Evolutionary conservation across 2,888 invertebrate genomes (phyloP), one percentile per base, ranked within the genome.

Genomic region (Druceiella hillmani): DNA sequence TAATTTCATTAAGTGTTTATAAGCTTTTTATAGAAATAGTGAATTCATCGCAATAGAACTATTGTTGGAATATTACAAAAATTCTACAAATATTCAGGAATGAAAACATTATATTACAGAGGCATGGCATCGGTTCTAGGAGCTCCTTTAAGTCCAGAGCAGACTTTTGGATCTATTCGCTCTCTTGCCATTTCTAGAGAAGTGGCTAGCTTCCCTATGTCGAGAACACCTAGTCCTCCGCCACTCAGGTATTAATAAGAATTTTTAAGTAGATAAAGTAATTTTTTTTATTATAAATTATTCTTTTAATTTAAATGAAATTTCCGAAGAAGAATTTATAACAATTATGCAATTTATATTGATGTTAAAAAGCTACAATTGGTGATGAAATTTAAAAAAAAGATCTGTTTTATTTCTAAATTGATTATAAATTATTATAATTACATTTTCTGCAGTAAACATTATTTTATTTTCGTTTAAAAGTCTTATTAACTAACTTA

Each of bases 191-290:
- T 80, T 52, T 79, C 81, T 35, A 67, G 83, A 49, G 84, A 84
- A 60, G 82, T 84, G 38, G 84, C 84, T 49, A 83, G 83, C 58
- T 84, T 84, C 54, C 84, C 84, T n/a, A 59, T 83, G 20, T 83
- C 83, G 9, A 74, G 83, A 45, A 82, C 83, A 30, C 83, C 83
- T 17, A 81, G 81, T 50, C 83, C 83, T 35, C 83, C 83, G 30
- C 79, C 80, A 31, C 63, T 69, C 48, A 69, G 72, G 64, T 70
- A 61, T 49, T 20, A 46, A 41, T 29, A 31, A 29, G 7, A 3
- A 17, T 33, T 26, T 13, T 36, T 15, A 9, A 5, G 10, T 30
- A 24, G 9, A 4, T 27, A 15, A 6, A 27, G 6, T 34, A 9
- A 16, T 20, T 24, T 32, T 13, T 9, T 4, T n/a, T 28, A 15